A percentile compares a stretch with the other conserved stretches of the same genome.
These are phyloP conservation scores for Oligia fasciuncula DNA, from an alignment of 2,888 invertebrate genomes.

Conservation along the genomic window DNA sequence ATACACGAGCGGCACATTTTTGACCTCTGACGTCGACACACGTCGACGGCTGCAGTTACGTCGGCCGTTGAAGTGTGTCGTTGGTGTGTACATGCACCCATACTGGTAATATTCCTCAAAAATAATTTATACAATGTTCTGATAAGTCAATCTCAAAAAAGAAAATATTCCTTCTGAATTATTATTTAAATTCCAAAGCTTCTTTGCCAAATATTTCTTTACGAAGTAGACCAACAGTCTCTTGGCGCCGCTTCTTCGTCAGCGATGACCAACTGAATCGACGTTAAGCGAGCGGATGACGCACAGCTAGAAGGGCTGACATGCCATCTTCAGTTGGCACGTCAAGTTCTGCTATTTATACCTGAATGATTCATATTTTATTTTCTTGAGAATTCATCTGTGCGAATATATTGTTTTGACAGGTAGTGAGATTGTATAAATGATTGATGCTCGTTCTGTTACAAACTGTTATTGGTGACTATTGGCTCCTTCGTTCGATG, in stretches of 20 bases:
- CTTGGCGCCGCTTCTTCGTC: constrained; percentile 5
- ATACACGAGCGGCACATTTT: no score
- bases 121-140: not conserved
- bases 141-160: not conserved
- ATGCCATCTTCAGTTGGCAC: constrained; percentile 24
- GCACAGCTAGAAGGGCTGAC: constrained; percentile 27
- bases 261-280: constrained; percentile 9
- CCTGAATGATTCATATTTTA: constrained; percentile 18
- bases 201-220: constrained; percentile 17
- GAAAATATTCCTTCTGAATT: not conserved
- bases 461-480: constrained; percentile 13
- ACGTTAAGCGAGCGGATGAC: constrained; percentile 44
- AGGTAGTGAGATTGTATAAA: not conserved
- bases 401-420: constrained; percentile 1
- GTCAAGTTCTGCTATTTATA: constrained; percentile 36
- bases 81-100: no score
- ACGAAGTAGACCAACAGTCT: constrained; percentile 5
- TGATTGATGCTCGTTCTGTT: constrained; percentile 25
- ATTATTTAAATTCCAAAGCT: constrained; percentile 11
- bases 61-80: no score
- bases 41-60: no score
- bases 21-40: no score
- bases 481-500: not conserved
- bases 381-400: constrained; percentile 23
- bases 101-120: not conserved